A percentile compares a stretch with the other conserved stretches of the same genome.
These are phyloP conservation scores for Pristionchus entomophagus DNA, from an alignment of 2,888 invertebrate species.

Conservation along the genomic window DNA sequence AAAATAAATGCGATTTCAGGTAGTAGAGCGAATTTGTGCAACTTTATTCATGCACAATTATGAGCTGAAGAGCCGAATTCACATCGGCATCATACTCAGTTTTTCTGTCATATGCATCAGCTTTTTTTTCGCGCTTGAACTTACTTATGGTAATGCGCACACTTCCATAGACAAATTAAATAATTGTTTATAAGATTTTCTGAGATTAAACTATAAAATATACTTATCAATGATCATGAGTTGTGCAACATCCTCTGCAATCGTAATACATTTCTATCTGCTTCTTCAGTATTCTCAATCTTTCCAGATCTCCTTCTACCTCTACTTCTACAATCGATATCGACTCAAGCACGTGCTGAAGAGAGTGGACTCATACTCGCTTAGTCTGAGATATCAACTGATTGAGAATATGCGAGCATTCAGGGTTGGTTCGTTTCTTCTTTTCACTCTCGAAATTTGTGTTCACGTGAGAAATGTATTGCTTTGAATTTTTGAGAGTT, in stretches of 20 bases:
- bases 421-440: background rate
- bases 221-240: background rate
- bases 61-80: background rate
- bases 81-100: background rate
- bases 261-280: background rate
- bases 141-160: background rate
- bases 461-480: too few relatives aligned
- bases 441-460: too few relatives aligned
- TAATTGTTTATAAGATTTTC: background rate
- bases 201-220: background rate
- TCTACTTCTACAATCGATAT: slow-evolving; percentile 25
- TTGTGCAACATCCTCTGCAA: background rate
- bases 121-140: background rate
- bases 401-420: slow-evolving; percentile 18
- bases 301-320: background rate
- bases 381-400: background rate
- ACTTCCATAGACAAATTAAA: background rate
- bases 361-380: background rate
- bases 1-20: background rate
- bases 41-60: background rate
- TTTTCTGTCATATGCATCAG: background rate
- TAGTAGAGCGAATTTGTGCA: background rate
- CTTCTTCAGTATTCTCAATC: too few relatives aligned
- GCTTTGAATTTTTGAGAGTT: too few relatives aligned
- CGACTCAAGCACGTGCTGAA: background rate